A percentile compares a stretch with the other conserved stretches of the same genome.
Conservation (phyloP, 2,113 vertebrate species). For the Candoia aspera region DNA sequence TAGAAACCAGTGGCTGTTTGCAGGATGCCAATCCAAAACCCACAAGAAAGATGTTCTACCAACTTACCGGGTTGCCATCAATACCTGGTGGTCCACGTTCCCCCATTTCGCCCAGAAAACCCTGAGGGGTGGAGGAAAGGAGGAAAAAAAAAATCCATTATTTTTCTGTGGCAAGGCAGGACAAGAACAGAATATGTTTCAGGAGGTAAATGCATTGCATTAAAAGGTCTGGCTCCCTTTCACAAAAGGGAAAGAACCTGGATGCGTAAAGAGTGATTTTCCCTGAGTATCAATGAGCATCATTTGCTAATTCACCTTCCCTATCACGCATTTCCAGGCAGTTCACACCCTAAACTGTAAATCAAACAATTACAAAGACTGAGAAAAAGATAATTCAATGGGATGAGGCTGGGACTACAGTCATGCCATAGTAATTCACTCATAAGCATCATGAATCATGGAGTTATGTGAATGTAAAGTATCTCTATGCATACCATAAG, state of each 20-base stretch:
- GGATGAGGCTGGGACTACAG: not conserved
- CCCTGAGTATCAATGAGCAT: no score
- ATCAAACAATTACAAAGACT: not conserved
- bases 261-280: not conserved
- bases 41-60: not conserved
- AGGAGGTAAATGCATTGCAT: not conserved
- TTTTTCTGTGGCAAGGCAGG: constrained; percentile 15
- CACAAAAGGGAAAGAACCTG: not conserved
- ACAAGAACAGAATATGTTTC: not conserved
- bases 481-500: no score
- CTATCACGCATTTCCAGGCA: not conserved
- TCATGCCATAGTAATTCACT: not conserved
- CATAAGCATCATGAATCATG: not conserved
- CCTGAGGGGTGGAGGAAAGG: constrained; percentile 74
- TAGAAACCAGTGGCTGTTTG: not conserved
- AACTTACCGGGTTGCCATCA: constrained; percentile 97
- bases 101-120: constrained; percentile 95
- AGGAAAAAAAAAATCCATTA: not conserved
- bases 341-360: not conserved
- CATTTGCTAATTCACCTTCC: not conserved
- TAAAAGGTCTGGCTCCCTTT: not conserved
- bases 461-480: no score
- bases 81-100: constrained; percentile 93
- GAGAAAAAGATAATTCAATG: not conserved
- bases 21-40: not conserved